Percentiles rank a stretch among this genome's conserved stretches.
Evolutionary conservation across 1,140 invertebrate genomes (phyloP).

Genomic region (Trigoniulus corallinus): DNA sequence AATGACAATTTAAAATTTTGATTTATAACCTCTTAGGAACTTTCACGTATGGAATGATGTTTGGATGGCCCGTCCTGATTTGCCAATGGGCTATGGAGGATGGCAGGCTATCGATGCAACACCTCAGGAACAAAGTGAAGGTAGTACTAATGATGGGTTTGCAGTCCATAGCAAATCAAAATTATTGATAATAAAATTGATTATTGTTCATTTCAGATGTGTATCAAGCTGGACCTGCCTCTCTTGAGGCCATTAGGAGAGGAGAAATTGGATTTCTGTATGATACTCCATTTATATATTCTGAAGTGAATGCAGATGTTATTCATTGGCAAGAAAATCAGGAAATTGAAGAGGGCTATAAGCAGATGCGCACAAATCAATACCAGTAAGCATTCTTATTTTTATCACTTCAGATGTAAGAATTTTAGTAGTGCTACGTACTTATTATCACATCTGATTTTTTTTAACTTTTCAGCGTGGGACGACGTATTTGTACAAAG

Average conservation of each 20-base stretch:
- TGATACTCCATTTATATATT: conserved; percentile 56
- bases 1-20: too few species aligned
- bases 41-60: conserved; percentile 94
- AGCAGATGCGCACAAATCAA: conserved; percentile 18
- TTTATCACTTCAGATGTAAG: conserved; percentile 68
- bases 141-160: conserved; percentile 22
- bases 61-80: conserved; percentile 75
- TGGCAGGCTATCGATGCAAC: conserved; percentile 91
- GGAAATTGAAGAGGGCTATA: conserved; percentile 13
- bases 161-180: not conserved
- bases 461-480: conserved; percentile 41
- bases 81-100: conserved; percentile 54
- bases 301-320: conserved; percentile 63
- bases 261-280: conserved; percentile 56
- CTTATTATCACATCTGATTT: not conserved
- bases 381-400: conserved; percentile 16
- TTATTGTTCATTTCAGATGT: conserved; percentile 22
- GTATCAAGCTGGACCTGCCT: conserved; percentile 43
- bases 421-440: conserved; percentile 64
- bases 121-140: conserved; percentile 59
- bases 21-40: too few species aligned
- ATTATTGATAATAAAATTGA: not conserved
- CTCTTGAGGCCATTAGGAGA: conserved; percentile 45
- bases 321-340: conserved; percentile 29
- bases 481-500: conserved; percentile 76